A percentile compares a stretch with the other conserved stretches of the same genome.
phyloP scores from a whole-genome alignment of 1,140 invertebrate species.

The Leptonema lineaticorne region DNA sequence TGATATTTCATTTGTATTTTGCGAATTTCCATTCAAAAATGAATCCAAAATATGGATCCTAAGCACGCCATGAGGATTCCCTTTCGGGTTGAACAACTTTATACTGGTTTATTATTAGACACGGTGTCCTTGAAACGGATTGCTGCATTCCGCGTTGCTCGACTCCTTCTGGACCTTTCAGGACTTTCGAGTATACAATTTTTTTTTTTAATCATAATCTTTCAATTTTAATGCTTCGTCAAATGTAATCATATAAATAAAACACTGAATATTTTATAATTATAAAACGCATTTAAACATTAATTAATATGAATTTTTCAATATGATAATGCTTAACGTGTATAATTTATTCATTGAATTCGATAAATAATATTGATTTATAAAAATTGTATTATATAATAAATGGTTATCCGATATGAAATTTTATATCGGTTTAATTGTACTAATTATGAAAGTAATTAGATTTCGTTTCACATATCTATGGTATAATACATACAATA shows the following conservation, averaged over 20 bases:
- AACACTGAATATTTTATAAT: too few relatives aligned
- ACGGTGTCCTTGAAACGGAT: constrained; percentile 17
- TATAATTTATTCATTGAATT: too few relatives aligned
- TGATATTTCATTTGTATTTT: not conserved
- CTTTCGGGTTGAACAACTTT: not conserved
- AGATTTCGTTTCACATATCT: too few relatives aligned
- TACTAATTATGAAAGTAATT: too few relatives aligned
- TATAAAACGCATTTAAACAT: too few relatives aligned
- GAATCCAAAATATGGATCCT: not conserved
- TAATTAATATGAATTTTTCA: too few relatives aligned
- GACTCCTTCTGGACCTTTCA: not conserved
- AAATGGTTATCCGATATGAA: too few relatives aligned
- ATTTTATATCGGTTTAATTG: too few relatives aligned
- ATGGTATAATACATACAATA: too few relatives aligned
- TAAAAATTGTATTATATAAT: too few relatives aligned
- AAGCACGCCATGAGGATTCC: not conserved
- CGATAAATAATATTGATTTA: too few relatives aligned
- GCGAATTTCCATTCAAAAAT: not conserved
- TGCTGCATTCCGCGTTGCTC: not conserved
- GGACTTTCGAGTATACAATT: constrained; percentile 5
- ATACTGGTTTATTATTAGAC: constrained; percentile 14
- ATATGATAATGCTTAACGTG: too few relatives aligned
- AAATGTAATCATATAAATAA: not conserved
- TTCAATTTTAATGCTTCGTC: not conserved
- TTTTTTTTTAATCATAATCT: not conserved